A percentile compares a stretch with the other conserved stretches of the same genome.
These are phyloP conservation scores for Irena cyanogastra DNA, from an alignment of 2,113 vertebrate species.

Conservation along the genomic window DNA sequence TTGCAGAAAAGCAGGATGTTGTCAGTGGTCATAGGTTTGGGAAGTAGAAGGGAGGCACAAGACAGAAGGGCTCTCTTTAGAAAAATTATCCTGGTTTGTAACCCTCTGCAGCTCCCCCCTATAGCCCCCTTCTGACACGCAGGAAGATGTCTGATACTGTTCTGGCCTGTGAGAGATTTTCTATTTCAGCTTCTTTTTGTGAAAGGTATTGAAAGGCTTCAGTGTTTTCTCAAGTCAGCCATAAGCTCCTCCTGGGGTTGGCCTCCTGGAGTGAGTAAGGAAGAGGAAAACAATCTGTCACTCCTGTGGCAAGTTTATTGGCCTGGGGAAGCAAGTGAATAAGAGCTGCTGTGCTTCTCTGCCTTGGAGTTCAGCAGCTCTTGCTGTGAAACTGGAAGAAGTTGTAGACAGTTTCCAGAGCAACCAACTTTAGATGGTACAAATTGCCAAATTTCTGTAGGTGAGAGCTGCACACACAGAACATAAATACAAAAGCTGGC, in stretches of 20 bases:
- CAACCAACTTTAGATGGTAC: neutral
- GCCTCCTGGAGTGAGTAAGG: neutral
- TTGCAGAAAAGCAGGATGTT: neutral
- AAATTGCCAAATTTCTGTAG: constrained; percentile 1
- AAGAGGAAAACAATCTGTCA: neutral
- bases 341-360: neutral
- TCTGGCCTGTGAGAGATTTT: neutral
- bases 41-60: neutral
- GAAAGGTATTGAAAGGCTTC: neutral
- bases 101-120: neutral
- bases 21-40: neutral
- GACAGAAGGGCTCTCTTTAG: neutral
- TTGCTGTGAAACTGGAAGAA: constrained; percentile 35
- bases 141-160: neutral
- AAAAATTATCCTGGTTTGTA: neutral
- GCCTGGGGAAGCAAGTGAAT: neutral
- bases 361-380: neutral
- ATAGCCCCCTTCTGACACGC: neutral
- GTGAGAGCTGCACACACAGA: neutral
- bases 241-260: neutral
- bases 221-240: neutral
- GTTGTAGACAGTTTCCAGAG: constrained; percentile 38
- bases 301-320: neutral
- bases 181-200: neutral
- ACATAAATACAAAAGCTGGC: neutral